Base-by-base conservation (phyloP, 2,113 vertebrate species). In the Embiotoca jacksoni region DNA sequence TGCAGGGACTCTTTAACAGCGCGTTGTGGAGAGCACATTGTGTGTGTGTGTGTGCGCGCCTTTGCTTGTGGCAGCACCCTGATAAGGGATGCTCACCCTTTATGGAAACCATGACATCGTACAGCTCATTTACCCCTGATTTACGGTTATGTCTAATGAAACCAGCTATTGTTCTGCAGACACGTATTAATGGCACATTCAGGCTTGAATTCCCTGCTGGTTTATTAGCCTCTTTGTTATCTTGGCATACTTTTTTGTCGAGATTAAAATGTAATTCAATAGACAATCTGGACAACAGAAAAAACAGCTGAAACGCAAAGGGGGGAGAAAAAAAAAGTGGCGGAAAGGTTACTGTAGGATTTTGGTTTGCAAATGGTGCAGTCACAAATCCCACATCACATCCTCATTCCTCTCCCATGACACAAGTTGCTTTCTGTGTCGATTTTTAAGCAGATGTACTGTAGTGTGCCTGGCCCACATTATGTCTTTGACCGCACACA, bases 61-160 rank as follows among this genome's bases (percentile, higher is more conserved):
- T 23, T 23, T 23, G 23, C 23, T 23, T 80, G 49, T 90, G 79
- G 86, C 85, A 75, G 59, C 70, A 49, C 71, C 37, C 83, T 80
- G 91, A 94, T 93, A 94, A 93, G 91, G 59, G 69, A 79, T 47
- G 52, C 69, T 72, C 41, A 39, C 50, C 50, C 35, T 87, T 89
- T 83, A 85, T 81, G 85, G 72, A 86, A 23, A 83, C 54, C 39
- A 55, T 16, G 71, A 62, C 36, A 53, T 58, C 14, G 35, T 70
- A 55, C 62, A 80, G 81, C 78, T 81, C 72, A 69, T 88, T 74
- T 73, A 65, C 71, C 49, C 68, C 47, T 59, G 39, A 73, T 80
- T 78, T 63, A 46, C 63, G 64, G 52, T 60, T 67, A 72, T 76
- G 54, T 71, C 41, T 55, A 9, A 65, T 67, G 2, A 78, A 80